Percentiles rank a stretch among this genome's conserved stretches.
phyloP scores from a whole-genome alignment of 1,140 invertebrate species.

The Batillaria attramentaria region DNA sequence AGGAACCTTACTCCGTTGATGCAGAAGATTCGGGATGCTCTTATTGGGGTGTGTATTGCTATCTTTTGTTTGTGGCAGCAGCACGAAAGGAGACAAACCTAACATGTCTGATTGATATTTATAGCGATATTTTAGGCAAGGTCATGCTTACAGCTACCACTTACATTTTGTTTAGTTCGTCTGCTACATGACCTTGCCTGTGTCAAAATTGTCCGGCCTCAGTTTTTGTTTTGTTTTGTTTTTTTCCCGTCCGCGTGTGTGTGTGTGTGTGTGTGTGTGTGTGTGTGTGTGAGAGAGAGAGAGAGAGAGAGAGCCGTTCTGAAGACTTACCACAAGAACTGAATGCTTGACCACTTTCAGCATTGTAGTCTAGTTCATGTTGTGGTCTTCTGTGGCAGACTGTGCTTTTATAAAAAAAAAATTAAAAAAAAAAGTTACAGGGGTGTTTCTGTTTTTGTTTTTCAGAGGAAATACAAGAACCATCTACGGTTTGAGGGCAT shows the following conservation, averaged over 20 bases:
- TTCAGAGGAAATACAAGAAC: slow-evolving; percentile 27
- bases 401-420: neutral
- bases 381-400: no score
- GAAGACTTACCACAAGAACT: no score
- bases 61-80: neutral
- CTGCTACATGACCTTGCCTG: slow-evolving; percentile 7
- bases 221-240: no score
- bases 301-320: no score
- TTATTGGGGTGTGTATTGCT: slow-evolving; percentile 23
- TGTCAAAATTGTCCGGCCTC: no score
- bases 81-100: neutral
- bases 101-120: neutral
- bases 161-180: slow-evolving; percentile 8
- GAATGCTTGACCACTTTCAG: no score
- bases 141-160: neutral
- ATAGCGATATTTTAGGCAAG: neutral
- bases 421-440: no score
- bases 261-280: no score
- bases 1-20: slow-evolving; percentile 30
- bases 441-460: no score
- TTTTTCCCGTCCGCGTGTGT: no score
- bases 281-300: no score
- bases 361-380: no score
- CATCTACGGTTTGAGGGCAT: slow-evolving; percentile 23
- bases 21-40: slow-evolving; percentile 7